Base-by-base conservation (phyloP, 1,140 invertebrate genomes). In the Drosophila kikkawai region DNA sequence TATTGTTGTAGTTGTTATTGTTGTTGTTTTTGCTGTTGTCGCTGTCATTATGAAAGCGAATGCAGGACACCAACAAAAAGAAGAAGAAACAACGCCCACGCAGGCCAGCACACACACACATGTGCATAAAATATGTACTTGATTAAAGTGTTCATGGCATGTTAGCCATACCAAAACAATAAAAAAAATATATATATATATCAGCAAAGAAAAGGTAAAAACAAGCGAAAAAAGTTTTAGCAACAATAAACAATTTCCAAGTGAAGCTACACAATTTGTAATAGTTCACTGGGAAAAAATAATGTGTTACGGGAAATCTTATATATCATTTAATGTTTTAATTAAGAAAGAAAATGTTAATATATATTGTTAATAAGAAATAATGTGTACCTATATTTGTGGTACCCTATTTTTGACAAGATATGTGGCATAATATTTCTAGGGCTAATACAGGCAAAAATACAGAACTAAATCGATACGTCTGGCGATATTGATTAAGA, bases 71-170 rank as follows among this genome's bases (percentile, higher is more conserved):
- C 63, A 19, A 15, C 22, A 19, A 36, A 15, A 51, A 44, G 12
- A 42, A 63, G 34, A 29, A 17, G n/a, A 13, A 36, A 19, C 19
- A 34, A 41, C 64, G 42, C 75, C 42, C 63, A 48, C 34, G 13
- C 69, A 73, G 51, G 15, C 26, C 22, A 50, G 26, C 53, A 19
- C 59, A 61, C 58, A 61, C 58, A 63, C 69, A 48, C 69, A 69
- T 63, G 77, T 80, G 68, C 80, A 87, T 90, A 90, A 80, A 87
- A 80, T 84, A 87, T 87, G 84, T 80, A 81, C 80, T 81, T 81
- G 80, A 88, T 88, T 88, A 83, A 75, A 88, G 85, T 90, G 78
- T 84, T 79, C 84, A 69, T 87, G 68, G 83, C 83, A 87, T 80
- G 79, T 87, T 82, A 79, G 80, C 80, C 81, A 68, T 64, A 59